Base-by-base conservation (phyloP, 2,888 invertebrate genomes). In the Calameuta filiformis region DNA sequence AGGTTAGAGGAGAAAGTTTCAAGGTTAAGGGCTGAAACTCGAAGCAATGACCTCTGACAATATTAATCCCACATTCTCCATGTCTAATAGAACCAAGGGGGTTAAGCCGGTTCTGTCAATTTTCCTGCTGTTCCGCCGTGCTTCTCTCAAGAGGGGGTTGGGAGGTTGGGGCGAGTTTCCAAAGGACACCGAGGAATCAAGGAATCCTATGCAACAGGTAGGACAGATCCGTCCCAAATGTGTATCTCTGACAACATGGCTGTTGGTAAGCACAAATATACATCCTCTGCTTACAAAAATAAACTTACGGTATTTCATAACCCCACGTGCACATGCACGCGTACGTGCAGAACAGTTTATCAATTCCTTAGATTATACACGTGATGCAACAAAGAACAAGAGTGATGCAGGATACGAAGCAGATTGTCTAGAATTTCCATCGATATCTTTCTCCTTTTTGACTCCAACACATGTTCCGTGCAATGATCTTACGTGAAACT, bases 201-300 rank as follows among this genome's bases (percentile, higher is more conserved):
- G 77, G 77, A 84, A 81, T 81, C 75, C 73, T 78, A 78, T 81
- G 87, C 87, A 87, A 87, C 87, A 86, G 87, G 87, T 87, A 86
- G 85, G 82, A 78, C 78, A 84, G 81, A 77, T 77, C 73, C 73
- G 75, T 83, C 81, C 81, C 80, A 79, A 80, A 71, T 74, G 56
- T 76, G 73, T 74, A 75, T 68, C 37, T 73, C 73, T 23, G 68
- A 6, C 23, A 56, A 56, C 56, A 23, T 23, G 12, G 31, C 23
- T 56, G 56, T 56, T 23, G 23, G 71, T 71, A 71, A 34, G 12
- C 33, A 34, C 71, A 34, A 33, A 71, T 31, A 9, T 71, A 71
- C 31, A 23, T 11, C 34, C 4, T 4, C 12, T 37, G 12, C 15
- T 56, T 56, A 56, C 23, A 23, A 2, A 56, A 56, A 56, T 56